Percentiles rank a stretch among this genome's conserved stretches.
Conservation (phyloP, 2,797 vertebrate genomes). For the Brachymystax lenok region DNA sequence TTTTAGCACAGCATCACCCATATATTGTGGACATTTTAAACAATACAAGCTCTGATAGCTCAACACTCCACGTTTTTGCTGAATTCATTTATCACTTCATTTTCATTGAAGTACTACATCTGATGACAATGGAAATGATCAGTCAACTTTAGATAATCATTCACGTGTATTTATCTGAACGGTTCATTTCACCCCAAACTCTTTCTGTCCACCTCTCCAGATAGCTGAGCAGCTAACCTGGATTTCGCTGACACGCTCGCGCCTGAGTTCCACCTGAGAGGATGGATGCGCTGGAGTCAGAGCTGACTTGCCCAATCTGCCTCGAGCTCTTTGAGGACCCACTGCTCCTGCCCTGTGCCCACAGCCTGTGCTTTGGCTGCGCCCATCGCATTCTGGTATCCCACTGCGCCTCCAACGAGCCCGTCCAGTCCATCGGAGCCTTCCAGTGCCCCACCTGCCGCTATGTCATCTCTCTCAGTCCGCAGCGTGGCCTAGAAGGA, state of each 20-base stretch:
- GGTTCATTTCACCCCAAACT: slow-evolving; percentile 67
- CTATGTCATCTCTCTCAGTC: slow-evolving; percentile 93
- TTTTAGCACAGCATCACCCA: background rate
- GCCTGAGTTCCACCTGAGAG: slow-evolving; percentile 86
- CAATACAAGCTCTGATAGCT: too few species aligned
- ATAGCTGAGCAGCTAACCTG: slow-evolving; percentile 90
- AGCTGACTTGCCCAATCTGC: slow-evolving; percentile 99
- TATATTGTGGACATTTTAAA: too few species aligned
- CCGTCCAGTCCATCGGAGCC: slow-evolving; percentile 88
- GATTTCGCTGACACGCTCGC: slow-evolving; percentile 87
- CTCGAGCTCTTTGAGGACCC: slow-evolving; percentile 98
- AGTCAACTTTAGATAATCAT: slow-evolving; percentile 21
- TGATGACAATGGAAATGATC: background rate
- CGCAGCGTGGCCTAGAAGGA: slow-evolving; percentile 90
- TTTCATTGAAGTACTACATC: background rate
- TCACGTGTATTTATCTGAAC: slow-evolving; percentile 15
- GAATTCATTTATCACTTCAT: too few species aligned
- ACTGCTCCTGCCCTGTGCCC: slow-evolving; percentile 93
- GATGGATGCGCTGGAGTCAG: slow-evolving; percentile 99
- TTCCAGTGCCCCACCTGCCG: slow-evolving; percentile 96
- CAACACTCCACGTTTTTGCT: too few species aligned
- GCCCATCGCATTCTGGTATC: slow-evolving; percentile 94
- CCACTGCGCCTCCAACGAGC: slow-evolving; percentile 91
- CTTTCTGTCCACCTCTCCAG: slow-evolving; percentile 74
- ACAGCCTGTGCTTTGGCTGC: slow-evolving; percentile 95